A percentile compares a stretch with the other conserved stretches of the same genome.
Conservation (phyloP, 2,113 vertebrate species). For the Osmerus eperlanus region DNA sequence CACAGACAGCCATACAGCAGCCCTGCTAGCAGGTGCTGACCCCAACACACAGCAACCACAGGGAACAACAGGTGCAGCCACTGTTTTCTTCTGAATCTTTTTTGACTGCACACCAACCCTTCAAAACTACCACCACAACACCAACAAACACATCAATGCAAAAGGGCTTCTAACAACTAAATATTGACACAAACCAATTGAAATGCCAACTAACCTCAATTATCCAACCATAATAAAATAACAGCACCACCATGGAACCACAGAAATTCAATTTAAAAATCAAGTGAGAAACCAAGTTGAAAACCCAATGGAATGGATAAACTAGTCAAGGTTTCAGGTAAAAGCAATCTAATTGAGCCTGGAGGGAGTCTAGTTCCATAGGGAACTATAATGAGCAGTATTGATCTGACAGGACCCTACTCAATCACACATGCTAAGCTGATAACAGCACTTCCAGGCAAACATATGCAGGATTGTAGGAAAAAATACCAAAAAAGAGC, state of each 20-base stretch:
- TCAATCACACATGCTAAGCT: slow-evolving; percentile 59
- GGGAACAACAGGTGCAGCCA: slow-evolving; percentile 71
- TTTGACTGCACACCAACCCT: slow-evolving; percentile 43
- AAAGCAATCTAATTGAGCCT: slow-evolving; percentile 45
- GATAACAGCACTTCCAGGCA: background rate
- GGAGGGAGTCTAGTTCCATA: slow-evolving; percentile 41
- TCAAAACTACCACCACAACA: slow-evolving; percentile 28
- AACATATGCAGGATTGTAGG: background rate
- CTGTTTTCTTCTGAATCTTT: slow-evolving; percentile 48
- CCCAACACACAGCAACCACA: slow-evolving; percentile 57
- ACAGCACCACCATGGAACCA: background rate
- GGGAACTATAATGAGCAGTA: slow-evolving; percentile 63
- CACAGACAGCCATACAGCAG: slow-evolving; percentile 71
- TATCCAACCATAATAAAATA: background rate
- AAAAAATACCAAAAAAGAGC: no score
- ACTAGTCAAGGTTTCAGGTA: slow-evolving; percentile 38
- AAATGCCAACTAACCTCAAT: slow-evolving; percentile 23
- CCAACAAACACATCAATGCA: slow-evolving; percentile 6
- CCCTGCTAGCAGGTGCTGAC: slow-evolving; percentile 70
- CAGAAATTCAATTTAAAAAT: slow-evolving; percentile 44
- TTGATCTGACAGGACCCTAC: slow-evolving; percentile 62
- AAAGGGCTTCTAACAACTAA: slow-evolving; percentile 4
- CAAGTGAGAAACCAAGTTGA: slow-evolving; percentile 45
- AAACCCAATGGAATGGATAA: slow-evolving; percentile 38
- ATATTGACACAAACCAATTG: slow-evolving; percentile 11